These are phyloP conservation scores for Agrenia bidenticulata DNA, from an alignment of 2,888 invertebrate species.

Conservation along the genomic window DNA sequence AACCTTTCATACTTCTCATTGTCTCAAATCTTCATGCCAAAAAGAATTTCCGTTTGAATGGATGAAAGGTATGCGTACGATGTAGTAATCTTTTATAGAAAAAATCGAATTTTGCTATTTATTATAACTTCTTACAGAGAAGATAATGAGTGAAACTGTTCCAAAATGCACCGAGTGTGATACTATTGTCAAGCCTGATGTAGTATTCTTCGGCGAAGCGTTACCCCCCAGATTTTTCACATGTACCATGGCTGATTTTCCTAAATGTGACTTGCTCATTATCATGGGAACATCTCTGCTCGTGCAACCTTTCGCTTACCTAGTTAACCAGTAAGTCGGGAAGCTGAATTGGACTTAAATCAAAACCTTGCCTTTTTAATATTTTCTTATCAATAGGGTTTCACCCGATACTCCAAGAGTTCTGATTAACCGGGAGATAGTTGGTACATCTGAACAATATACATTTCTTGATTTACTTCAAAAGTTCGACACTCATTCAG, in stretches of 20 bases:
- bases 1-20: slow-evolving; percentile 84
- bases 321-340: slow-evolving; percentile 70
- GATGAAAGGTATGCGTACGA: slow-evolving; percentile 70
- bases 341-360: too few relatives aligned
- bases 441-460: slow-evolving; percentile 56
- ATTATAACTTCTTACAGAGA: slow-evolving; percentile 60
- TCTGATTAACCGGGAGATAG: slow-evolving; percentile 82
- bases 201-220: slow-evolving; percentile 92
- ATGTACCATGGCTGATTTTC: slow-evolving; percentile 72
- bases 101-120: neutral
- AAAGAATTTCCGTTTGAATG: slow-evolving; percentile 73
- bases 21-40: slow-evolving; percentile 67
- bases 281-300: slow-evolving; percentile 93
- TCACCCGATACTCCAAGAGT: slow-evolving; percentile 74
- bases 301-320: slow-evolving; percentile 91
- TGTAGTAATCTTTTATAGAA: neutral
- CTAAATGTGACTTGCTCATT: slow-evolving; percentile 83
- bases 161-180: slow-evolving; percentile 74
- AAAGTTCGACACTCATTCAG: slow-evolving; percentile 50
- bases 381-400: slow-evolving; percentile 59
- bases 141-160: slow-evolving; percentile 70
- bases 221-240: slow-evolving; percentile 76
- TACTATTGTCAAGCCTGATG: slow-evolving; percentile 88
- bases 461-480: slow-evolving; percentile 57
- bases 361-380: too few relatives aligned